Evolutionary conservation across 2,888 invertebrate species (phyloP).

Genomic region (Timema podura): DNA sequence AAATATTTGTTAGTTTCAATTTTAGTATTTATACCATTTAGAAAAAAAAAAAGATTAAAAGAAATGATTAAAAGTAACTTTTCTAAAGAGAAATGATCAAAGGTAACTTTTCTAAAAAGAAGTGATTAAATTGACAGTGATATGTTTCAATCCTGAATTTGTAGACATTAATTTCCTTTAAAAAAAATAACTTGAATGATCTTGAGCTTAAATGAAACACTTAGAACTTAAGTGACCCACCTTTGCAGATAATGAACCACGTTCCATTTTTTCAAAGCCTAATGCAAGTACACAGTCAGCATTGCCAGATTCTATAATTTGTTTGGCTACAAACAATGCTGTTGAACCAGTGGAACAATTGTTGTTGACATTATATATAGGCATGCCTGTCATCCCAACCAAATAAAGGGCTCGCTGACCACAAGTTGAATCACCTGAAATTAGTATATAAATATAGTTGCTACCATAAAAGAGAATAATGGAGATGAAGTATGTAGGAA

Average conservation of each 20-base stretch:
- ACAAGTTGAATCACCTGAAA: slow-evolving; percentile 80
- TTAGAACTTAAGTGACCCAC: slow-evolving; percentile 43
- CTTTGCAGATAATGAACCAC: slow-evolving; percentile 76
- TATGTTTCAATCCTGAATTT: too few species aligned
- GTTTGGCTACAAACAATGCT: slow-evolving; percentile 85
- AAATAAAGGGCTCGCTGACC: slow-evolving; percentile 94
- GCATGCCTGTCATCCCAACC: slow-evolving; percentile 93
- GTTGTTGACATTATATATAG: slow-evolving; percentile 97
- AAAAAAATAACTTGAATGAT: too few species aligned
- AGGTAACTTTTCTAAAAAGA: not conserved
- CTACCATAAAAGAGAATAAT: too few species aligned
- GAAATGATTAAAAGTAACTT: not conserved
- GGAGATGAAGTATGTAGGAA: too few species aligned
- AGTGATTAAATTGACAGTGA: not conserved
- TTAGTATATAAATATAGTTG: not conserved
- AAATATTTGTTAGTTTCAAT: too few species aligned
- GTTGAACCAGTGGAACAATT: slow-evolving; percentile 97
- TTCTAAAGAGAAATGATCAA: not conserved
- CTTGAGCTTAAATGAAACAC: too few species aligned
- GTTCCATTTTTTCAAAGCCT: slow-evolving; percentile 98
- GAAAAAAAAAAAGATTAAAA: too few species aligned
- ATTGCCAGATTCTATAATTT: slow-evolving; percentile 84
- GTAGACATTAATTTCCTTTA: too few species aligned
- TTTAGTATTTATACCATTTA: too few species aligned
- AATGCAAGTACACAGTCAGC: slow-evolving; percentile 86